Percentiles rank a stretch among this genome's conserved stretches.
These are phyloP conservation scores for Drosophila birchii DNA, from an alignment of 2,888 invertebrate genomes.

Conservation along the genomic window DNA sequence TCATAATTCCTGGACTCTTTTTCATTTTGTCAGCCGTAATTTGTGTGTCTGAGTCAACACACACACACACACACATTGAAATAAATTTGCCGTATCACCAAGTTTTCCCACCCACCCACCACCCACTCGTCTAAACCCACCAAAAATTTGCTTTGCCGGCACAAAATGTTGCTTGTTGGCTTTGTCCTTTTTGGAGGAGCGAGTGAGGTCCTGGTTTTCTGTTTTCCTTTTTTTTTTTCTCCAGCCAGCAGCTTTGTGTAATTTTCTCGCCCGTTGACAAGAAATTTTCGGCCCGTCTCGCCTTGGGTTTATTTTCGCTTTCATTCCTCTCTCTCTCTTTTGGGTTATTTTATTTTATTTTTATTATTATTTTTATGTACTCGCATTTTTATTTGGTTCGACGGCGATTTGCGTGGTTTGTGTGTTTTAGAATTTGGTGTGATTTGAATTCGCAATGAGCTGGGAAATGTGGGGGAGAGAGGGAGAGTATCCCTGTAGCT, in stretches of 20 bases:
- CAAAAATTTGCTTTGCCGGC: slow-evolving; percentile 52
- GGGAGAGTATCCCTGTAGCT: background rate
- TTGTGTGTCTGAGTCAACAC: slow-evolving; percentile 20
- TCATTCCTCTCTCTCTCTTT: slow-evolving; percentile 10
- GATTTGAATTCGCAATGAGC: slow-evolving; percentile 79
- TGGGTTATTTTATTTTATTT: slow-evolving; percentile 38
- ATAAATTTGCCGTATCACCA: slow-evolving; percentile 52
- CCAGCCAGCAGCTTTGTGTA: slow-evolving; percentile 31
- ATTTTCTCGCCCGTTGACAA: slow-evolving; percentile 51
- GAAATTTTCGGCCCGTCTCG: slow-evolving; percentile 29
- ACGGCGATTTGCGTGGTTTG: slow-evolving; percentile 66
- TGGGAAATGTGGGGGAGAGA: background rate
- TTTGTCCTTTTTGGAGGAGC: slow-evolving; percentile 20
- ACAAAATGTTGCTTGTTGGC: slow-evolving; percentile 45
- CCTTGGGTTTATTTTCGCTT: slow-evolving; percentile 31
- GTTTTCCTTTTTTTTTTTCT: slow-evolving; percentile 8
- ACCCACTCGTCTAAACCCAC: slow-evolving; percentile 8
- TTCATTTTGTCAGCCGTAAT: slow-evolving; percentile 22
- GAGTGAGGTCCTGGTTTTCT: slow-evolving; percentile 4
- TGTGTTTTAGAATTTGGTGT: slow-evolving; percentile 77
- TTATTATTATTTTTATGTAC: slow-evolving; percentile 78
- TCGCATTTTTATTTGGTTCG: slow-evolving; percentile 66
- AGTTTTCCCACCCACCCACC: slow-evolving; percentile 39
- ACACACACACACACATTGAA: slow-evolving; percentile 12
- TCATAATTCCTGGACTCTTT: slow-evolving; percentile 24